Base-by-base conservation (phyloP, 2,113 vertebrate species). In the Todiramphus saurophagus region DNA sequence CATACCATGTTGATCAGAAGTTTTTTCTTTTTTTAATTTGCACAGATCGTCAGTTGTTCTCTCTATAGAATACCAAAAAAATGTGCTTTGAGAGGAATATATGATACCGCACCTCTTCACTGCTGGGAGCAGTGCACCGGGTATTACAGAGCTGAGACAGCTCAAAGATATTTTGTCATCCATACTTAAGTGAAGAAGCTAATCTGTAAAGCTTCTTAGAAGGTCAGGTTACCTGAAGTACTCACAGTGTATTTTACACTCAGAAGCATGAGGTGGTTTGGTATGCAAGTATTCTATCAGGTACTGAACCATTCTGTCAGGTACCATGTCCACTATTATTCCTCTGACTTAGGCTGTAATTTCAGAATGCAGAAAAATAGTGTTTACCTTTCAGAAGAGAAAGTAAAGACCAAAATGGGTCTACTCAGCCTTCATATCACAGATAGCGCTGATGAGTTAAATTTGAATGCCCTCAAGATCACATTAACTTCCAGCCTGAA, bases 121-220 rank as follows among this genome's bases (percentile, higher is more conserved):
- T 68, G 13, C 48, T 48, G 35, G 27, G 58, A 79, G 39, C 60
- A 53, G 30, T 11, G 66, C 41, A 58, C 51, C 14, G 41, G 31
- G 55, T 74, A 30, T 16, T 74, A 74, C 13, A 74, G 35, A 87
- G 41, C 69, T 66, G 74, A 90, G 55, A 84, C n/a, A 81, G 79
- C 69, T 90, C 89, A 74, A 77, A 87, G 74, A 46, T 46, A 35
- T 82, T 87, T 84, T 81, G 44, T 90, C 86, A 90, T 48, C 37
- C 66, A 46, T 53, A 67, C 70, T 81, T 70, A 67, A 70, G 60
- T 5, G 82, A 90, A 84, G 70, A 87, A 80, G 70, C 24, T 92
- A 94, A 93, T 83, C 73, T 78, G 69, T 64, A 78, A 93, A 93
- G 62, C 70, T 72, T 72, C 88, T 96, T 93, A 93, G 82, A 59